A percentile compares a stretch with the other conserved stretches of the same genome.
Conservation (phyloP, 2,888 invertebrate genomes). For the Ganaspis brasiliensis region DNA sequence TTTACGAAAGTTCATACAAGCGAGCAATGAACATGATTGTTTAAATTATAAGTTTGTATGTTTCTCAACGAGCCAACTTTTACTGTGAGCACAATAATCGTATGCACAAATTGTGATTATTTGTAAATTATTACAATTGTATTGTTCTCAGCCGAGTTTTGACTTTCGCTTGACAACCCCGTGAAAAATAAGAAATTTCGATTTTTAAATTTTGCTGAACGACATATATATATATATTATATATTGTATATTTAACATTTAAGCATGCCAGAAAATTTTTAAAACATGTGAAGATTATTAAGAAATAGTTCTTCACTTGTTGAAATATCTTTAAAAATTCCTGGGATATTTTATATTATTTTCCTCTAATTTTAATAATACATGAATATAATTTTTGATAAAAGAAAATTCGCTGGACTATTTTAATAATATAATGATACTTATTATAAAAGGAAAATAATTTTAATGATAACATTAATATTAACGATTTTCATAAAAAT, state of each 20-base stretch:
- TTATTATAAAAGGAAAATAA: not conserved
- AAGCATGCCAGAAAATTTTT: not conserved
- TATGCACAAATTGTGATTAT: slow-evolving; percentile 5
- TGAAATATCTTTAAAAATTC: not conserved
- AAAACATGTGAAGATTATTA: not conserved
- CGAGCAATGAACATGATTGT: slow-evolving; percentile 8
- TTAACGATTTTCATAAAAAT: too few species aligned
- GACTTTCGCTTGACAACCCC: slow-evolving; percentile 9
- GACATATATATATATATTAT: not conserved
- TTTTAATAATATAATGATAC: not conserved
- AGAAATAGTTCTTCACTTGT: slow-evolving; percentile 6
- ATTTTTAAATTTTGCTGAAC: slow-evolving; percentile 24
- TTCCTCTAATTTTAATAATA: not conserved
- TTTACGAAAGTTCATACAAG: not conserved
- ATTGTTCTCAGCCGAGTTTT: slow-evolving; percentile 14
- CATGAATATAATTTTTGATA: too few species aligned
- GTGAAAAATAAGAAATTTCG: slow-evolving; percentile 1
- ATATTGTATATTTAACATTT: too few species aligned
- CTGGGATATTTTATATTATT: slow-evolving; percentile 32
- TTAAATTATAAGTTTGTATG: slow-evolving; percentile 17
- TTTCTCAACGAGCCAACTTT: slow-evolving; percentile 27
- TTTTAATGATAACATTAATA: too few species aligned
- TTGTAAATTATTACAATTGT: not conserved
- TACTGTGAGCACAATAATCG: slow-evolving; percentile 33
- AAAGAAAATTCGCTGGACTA: slow-evolving; percentile 1